phyloP scores from a whole-genome alignment of 1,140 invertebrate genomes.

The Pissodes strobi region DNA sequence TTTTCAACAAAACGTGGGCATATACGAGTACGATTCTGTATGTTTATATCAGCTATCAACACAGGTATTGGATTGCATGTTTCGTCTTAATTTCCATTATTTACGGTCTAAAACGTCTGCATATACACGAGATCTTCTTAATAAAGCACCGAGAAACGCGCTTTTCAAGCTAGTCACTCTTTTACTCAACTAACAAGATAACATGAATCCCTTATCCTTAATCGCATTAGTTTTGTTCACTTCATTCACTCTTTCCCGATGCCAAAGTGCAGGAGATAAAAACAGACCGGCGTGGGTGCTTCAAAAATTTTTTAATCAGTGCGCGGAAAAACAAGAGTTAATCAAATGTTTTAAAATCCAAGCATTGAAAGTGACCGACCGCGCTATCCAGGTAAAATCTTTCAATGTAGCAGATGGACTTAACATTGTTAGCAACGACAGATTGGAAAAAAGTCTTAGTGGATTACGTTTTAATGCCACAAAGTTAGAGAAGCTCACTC shows the following conservation, averaged over 20 bases:
- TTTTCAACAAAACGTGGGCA: too few relatives aligned
- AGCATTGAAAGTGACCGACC: constrained; percentile 64
- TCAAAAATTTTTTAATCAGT: constrained; percentile 56
- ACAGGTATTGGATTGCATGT: constrained; percentile 16
- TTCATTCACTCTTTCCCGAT: neutral
- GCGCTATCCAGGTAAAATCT: constrained; percentile 64
- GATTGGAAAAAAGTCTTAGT: constrained; percentile 24
- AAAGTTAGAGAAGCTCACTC: constrained; percentile 58
- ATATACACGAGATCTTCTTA: constrained; percentile 23
- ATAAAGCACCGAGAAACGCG: constrained; percentile 19
- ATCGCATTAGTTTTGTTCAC: neutral
- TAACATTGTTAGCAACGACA: constrained; percentile 54
- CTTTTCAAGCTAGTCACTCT: constrained; percentile 8
- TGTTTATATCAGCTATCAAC: neutral
- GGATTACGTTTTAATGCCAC: constrained; percentile 53
- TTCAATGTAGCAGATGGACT: constrained; percentile 68
- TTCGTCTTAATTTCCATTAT: constrained; percentile 23
- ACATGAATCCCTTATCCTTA: neutral
- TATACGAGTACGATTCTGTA: too few relatives aligned
- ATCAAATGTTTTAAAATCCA: constrained; percentile 71
- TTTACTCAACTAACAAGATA: neutral
- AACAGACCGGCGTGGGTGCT: constrained; percentile 1
- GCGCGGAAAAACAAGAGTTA: constrained; percentile 63
- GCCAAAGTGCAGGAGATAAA: neutral
- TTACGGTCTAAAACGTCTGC: constrained; percentile 31